These are phyloP conservation scores for Lagodon rhomboides DNA, from an alignment of 2,797 vertebrate species.

Conservation along the genomic window DNA sequence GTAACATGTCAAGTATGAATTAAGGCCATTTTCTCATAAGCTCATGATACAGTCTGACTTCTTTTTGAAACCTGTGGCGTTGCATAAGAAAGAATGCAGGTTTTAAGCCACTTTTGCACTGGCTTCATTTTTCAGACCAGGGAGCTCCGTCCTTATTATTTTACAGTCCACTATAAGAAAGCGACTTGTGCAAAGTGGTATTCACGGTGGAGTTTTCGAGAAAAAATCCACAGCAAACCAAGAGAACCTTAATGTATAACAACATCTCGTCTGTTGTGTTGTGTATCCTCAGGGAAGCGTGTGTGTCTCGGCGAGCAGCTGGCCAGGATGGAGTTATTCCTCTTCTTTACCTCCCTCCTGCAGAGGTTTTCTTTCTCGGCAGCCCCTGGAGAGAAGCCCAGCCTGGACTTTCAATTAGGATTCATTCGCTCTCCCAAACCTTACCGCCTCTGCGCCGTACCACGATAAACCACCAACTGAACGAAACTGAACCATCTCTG, in stretches of 20 bases:
- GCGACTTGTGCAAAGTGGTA: no score
- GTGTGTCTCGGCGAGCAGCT: slow-evolving; percentile 85
- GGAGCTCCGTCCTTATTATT: no score
- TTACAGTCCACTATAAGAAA: no score
- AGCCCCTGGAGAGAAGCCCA: slow-evolving; percentile 67
- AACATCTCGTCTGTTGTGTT: background rate
- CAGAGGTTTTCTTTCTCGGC: slow-evolving; percentile 87
- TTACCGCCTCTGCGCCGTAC: slow-evolving; percentile 79
- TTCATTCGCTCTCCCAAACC: slow-evolving; percentile 76
- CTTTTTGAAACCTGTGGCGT: no score
- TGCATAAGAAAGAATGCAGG: no score
- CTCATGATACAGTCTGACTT: no score
- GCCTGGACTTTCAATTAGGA: slow-evolving; percentile 68
- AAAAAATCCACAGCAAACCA: background rate
- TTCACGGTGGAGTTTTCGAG: no score
- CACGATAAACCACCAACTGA: slow-evolving; percentile 29
- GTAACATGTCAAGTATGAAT: no score
- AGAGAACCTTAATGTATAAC: background rate
- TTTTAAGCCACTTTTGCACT: no score
- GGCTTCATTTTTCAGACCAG: no score
- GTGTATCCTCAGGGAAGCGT: slow-evolving; percentile 82
- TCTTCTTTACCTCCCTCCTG: slow-evolving; percentile 82
- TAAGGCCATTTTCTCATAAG: no score
- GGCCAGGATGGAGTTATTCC: slow-evolving; percentile 85
- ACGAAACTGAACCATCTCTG: slow-evolving; percentile 40